phyloP scores from a whole-genome alignment of 2,797 vertebrate genomes.

The Argentina silus region DNA sequence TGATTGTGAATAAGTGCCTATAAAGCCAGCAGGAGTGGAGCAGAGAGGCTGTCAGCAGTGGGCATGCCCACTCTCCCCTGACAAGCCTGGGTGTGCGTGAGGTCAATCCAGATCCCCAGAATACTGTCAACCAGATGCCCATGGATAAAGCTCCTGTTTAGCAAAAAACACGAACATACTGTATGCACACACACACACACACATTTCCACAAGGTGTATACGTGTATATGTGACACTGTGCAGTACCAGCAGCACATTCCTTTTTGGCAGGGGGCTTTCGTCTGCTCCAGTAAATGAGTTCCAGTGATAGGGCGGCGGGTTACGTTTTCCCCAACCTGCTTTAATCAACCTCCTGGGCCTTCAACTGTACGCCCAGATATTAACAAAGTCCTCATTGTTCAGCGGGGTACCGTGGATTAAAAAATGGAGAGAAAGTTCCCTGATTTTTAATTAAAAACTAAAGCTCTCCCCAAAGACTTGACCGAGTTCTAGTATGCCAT shows the following conservation, averaged over 20 bases:
- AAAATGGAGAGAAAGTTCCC: constrained; percentile 3
- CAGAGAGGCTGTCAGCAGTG: not conserved
- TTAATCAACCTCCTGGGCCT: constrained; percentile 49
- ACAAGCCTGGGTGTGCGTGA: constrained; percentile 26
- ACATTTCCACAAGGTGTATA: constrained; percentile 38
- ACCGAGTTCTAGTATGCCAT: constrained; percentile 42
- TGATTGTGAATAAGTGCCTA: no score
- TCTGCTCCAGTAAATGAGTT: constrained; percentile 32
- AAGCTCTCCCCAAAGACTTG: constrained; percentile 50
- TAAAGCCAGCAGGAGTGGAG: constrained; percentile 10
- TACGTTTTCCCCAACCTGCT: constrained; percentile 51
- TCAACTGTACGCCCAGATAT: constrained; percentile 63
- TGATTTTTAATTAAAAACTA: constrained; percentile 61
- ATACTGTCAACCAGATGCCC: constrained; percentile 23
- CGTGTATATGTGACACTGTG: constrained; percentile 30
- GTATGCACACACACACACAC: not conserved
- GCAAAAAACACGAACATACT: not conserved
- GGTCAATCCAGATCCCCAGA: constrained; percentile 42
- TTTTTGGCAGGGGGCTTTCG: constrained; percentile 39
- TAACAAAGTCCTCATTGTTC: constrained; percentile 77
- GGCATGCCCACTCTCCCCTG: not conserved
- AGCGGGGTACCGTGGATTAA: constrained; percentile 33
- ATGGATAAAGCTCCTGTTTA: constrained; percentile 32
- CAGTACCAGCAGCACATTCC: constrained; percentile 36
- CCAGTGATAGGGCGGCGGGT: constrained; percentile 18